These are phyloP conservation scores for Dolomedes plantarius DNA, from an alignment of 2,888 invertebrate species.

Conservation along the genomic window DNA sequence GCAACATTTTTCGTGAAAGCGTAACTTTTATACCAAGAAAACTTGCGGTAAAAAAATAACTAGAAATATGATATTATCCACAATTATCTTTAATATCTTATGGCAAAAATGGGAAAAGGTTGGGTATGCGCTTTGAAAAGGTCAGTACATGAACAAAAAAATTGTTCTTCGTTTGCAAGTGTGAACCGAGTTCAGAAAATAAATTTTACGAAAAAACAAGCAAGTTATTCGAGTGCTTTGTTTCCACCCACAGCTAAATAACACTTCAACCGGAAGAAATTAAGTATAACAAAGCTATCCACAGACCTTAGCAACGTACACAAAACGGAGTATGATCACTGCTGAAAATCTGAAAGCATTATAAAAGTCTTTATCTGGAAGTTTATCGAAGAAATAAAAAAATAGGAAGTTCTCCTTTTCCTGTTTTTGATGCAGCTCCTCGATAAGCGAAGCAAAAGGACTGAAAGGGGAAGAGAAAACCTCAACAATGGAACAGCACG, in stretches of 20 bases:
- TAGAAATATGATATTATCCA: too few species aligned
- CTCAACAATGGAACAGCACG: neutral
- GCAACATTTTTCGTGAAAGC: too few species aligned
- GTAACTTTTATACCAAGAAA: too few species aligned
- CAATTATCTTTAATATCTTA: too few species aligned
- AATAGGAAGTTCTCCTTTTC: constrained; percentile 45
- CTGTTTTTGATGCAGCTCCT: neutral
- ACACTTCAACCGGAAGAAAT: neutral
- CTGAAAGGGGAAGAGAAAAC: neutral
- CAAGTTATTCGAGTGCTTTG: neutral
- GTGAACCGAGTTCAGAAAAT: too few species aligned
- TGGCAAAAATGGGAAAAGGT: too few species aligned
- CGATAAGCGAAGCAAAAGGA: neutral
- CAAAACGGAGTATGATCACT: neutral
- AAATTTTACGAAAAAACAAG: too few species aligned
- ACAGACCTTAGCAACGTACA: neutral
- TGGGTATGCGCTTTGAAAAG: too few species aligned
- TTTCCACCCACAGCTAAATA: neutral
- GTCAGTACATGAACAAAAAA: too few species aligned
- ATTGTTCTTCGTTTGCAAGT: too few species aligned
- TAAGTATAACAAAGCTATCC: neutral
- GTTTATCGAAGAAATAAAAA: constrained; percentile 23
- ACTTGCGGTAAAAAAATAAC: too few species aligned
- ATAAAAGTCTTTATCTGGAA: constrained; percentile 8
- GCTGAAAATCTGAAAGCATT: neutral